phyloP scores from a whole-genome alignment of 2,113 vertebrate species.

The Narcine bancroftii region DNA sequence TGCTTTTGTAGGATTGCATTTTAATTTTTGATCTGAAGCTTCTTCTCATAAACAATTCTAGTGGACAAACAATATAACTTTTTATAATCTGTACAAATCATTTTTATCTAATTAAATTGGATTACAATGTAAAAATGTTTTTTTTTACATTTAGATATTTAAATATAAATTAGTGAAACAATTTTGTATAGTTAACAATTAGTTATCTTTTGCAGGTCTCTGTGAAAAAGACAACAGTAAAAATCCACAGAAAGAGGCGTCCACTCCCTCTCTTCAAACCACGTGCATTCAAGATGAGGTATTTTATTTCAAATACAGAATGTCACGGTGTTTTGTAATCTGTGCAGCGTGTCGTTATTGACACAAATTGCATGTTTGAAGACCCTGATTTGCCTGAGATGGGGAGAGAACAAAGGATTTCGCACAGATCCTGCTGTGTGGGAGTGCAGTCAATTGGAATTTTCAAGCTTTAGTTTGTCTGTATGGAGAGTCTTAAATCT shows the following conservation, averaged over 20 bases:
- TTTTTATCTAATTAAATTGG: too few species aligned
- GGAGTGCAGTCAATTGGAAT: not conserved
- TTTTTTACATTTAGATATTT: not conserved
- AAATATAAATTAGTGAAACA: not conserved
- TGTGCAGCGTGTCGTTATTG: not conserved
- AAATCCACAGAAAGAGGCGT: not conserved
- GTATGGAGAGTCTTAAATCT: too few species aligned
- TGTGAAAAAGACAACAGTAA: not conserved
- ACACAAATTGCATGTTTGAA: not conserved
- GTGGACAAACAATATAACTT: not conserved
- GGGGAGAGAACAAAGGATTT: not conserved
- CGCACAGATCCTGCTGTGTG: not conserved
- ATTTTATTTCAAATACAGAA: slow-evolving; percentile 1
- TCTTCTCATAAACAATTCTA: not conserved
- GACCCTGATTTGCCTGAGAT: not conserved
- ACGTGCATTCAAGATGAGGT: slow-evolving; percentile 27
- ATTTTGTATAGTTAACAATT: not conserved
- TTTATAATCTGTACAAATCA: too few species aligned
- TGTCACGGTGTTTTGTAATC: not conserved
- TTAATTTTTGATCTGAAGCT: not conserved
- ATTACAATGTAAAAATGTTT: not conserved
- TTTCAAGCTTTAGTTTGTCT: not conserved
- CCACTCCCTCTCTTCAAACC: not conserved
- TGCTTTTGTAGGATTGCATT: not conserved
- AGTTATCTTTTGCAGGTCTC: slow-evolving; percentile 8